Evolutionary conservation across 2,797 vertebrate genomes (phyloP), one percentile per base, ranked within the genome.

Genomic region (Psittacula echo): DNA sequence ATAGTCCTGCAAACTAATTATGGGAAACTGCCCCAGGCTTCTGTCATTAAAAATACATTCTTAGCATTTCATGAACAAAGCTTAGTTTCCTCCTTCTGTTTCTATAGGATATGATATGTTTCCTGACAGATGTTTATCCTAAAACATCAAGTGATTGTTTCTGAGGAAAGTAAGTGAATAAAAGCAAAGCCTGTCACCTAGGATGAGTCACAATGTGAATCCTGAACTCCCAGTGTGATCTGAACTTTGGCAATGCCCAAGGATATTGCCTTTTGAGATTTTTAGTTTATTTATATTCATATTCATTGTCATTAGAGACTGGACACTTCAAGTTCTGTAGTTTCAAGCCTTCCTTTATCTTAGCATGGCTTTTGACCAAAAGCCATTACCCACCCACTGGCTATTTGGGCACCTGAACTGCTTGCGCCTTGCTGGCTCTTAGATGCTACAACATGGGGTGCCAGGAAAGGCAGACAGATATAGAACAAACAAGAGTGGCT

Each of bases 101-200:
- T 65, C 90, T 95, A 75, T 96, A 96, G 92, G 95, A 94, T 93
- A 91, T 95, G 84, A 93, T 94, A 77, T 82, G 45, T 88, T 96
- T 97, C 94, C 95, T 95, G 92, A 73, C 94, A 96, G 82, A 94
- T 96, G 85, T 91, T 96, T 96, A 89, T 89, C 84, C 62, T 85
- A 78, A 93, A 96, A 72, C 62, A 87, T 71, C 70, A 92, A 94
- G 61, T 37, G 42, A 60, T 91, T 70, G 34, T 94, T 95, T 85
- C 30, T 95, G 76, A 90, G 66, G n/a, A 81, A 94, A 91, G 21
- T 47, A 74, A 93, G 79, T 48, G 73, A 88, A 78, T 68, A 90
- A 64, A 67, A 76, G 39, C 42, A 73, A 37, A 85, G 45, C 0
- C 0, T 74, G 34, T 80, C 66, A 90, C 61, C 53, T 83, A 77